phyloP scores from a whole-genome alignment of 2,797 vertebrate genomes.

The Macropodus opercularis region DNA sequence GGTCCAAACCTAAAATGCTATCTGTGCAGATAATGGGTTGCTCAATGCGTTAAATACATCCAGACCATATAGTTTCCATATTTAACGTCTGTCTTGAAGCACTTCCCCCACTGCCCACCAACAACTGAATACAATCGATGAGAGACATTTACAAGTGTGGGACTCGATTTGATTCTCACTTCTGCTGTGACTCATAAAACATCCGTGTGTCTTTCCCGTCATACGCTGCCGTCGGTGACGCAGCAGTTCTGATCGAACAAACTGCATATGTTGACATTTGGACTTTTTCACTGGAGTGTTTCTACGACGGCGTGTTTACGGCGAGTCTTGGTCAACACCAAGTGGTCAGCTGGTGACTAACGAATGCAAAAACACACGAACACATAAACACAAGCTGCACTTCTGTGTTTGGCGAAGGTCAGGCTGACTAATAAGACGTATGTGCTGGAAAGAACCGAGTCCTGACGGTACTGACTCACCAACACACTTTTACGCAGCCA shows the following conservation, averaged over 20 bases:
- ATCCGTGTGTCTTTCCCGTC: slow-evolving; percentile 31
- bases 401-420: slow-evolving; percentile 50
- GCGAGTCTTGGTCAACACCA: slow-evolving; percentile 10
- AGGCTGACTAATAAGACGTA: slow-evolving; percentile 55
- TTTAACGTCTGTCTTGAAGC: slow-evolving; percentile 3
- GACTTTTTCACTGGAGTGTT: slow-evolving; percentile 35
- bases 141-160: not conserved
- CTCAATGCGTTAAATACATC: slow-evolving; percentile 6
- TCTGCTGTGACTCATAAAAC: slow-evolving; percentile 30
- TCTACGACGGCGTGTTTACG: slow-evolving; percentile 17
- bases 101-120: slow-evolving; percentile 11
- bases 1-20: not conserved
- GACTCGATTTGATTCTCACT: slow-evolving; percentile 12
- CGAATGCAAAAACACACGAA: slow-evolving; percentile 19
- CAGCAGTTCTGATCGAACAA: slow-evolving; percentile 1
- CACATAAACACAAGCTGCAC: slow-evolving; percentile 50
- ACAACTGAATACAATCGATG: too few relatives aligned
- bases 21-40: not conserved
- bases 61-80: not conserved
- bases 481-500: not conserved
- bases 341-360: slow-evolving; percentile 51
- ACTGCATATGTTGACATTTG: slow-evolving; percentile 17
- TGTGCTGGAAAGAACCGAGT: slow-evolving; percentile 50
- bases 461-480: slow-evolving; percentile 27
- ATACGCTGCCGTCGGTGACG: slow-evolving; percentile 11